These are phyloP conservation scores for Porphyrio hochstetteri DNA, from an alignment of 2,113 vertebrate species.

Conservation along the genomic window DNA sequence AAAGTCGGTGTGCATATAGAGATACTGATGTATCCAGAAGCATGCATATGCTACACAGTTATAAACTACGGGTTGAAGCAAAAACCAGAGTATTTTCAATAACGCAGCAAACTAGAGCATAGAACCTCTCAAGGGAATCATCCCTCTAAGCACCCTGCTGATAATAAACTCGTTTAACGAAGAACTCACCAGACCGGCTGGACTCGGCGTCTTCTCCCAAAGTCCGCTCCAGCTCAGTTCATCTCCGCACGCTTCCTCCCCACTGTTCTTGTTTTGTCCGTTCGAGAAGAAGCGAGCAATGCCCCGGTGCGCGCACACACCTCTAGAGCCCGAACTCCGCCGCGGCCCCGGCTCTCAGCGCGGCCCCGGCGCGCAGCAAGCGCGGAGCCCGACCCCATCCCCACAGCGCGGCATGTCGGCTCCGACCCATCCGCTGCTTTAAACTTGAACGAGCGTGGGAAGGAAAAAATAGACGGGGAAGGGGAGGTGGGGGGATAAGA, in stretches of 20 bases:
- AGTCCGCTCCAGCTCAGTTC: conserved; percentile 16
- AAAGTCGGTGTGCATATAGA: background rate
- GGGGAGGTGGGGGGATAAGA: no score
- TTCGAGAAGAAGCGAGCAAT: background rate
- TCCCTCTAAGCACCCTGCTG: background rate
- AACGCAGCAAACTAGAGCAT: background rate
- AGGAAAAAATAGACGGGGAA: background rate
- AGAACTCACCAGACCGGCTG: conserved; percentile 72
- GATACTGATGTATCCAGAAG: background rate
- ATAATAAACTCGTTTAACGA: conserved; percentile 4
- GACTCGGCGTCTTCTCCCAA: conserved; percentile 34
- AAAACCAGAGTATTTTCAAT: background rate
- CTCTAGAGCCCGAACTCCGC: conserved; percentile 15
- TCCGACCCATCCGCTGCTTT: conserved; percentile 16
- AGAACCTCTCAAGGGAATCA: background rate
- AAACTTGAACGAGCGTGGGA: background rate
- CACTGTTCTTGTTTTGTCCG: background rate
- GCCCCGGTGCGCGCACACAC: background rate
- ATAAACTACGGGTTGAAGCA: background rate
- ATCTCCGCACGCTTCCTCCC: background rate
- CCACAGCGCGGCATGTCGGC: conserved; percentile 55
- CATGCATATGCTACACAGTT: background rate
- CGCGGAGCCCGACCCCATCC: background rate
- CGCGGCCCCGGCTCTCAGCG: conserved; percentile 26
- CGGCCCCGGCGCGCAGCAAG: conserved; percentile 19